Base-by-base conservation (phyloP, 2,888 invertebrate species). In the Achlya flavicornis region DNA sequence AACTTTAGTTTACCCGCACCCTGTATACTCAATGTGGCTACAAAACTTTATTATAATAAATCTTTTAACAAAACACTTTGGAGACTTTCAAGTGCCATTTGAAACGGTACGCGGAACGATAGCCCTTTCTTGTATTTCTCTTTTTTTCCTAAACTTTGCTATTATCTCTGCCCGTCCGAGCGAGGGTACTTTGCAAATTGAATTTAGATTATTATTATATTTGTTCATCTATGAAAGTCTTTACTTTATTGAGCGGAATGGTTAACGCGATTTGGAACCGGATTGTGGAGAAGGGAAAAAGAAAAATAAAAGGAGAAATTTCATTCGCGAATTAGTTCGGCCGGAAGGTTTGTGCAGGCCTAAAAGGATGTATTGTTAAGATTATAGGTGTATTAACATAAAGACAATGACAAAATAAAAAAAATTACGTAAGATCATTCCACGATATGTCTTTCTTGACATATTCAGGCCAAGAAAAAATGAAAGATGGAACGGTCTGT, bases 191-290 rank as follows among this genome's bases (percentile, higher is more conserved):
- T 61, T 60, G 61, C 59, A 73, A 73, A 75, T 73, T 73, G 71
- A 75, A 75, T 75, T 72, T 69, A 67, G 71, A 69, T 60, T 75
- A 73, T 73, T 69, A 74, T 75, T 72, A 73, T 72, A 70, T 73
- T 71, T 69, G 66, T 65, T 71, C 66, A 66, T 65, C 66, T 71
- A 72, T 71, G 66, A 72, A 71, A 66, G 72, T 70, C 66, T 69
- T 74, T 69, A 72, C 67, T 70, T 75, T 70, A 75, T 70, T 69
- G 67, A 64, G 67, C 67, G 65, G 58, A 65, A 65, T 65, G 62
- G 65, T 32, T 58, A 63, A 61, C 65, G 61, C 61, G 65, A 63
- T 65, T 65, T 53, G 63, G 46, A n/a, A 26, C 58, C 53, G 14
- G 62, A 57, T 53, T 53, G 62, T 62, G n/a, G 48, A 10, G 58